A percentile compares a stretch with the other conserved stretches of the same genome.
These are phyloP conservation scores for Cylloceria caligata DNA, from an alignment of 2,888 invertebrate species.

Conservation along the genomic window DNA sequence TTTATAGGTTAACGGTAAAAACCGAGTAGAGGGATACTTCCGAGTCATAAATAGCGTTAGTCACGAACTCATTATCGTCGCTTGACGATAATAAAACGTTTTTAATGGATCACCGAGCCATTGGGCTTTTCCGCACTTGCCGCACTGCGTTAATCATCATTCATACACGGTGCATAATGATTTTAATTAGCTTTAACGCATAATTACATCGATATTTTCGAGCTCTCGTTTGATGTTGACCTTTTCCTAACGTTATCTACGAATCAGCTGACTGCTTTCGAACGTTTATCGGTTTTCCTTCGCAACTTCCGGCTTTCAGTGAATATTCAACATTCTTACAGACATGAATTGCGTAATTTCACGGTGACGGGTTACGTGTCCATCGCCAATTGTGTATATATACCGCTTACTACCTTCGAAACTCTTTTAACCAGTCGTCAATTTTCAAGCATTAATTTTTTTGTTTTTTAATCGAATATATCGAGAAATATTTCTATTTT, in stretches of 20 bases:
- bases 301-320: background rate
- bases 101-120: background rate
- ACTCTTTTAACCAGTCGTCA: too few relatives aligned
- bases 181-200: background rate
- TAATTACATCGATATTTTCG: background rate
- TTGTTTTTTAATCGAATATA: too few relatives aligned
- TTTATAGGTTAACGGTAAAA: background rate
- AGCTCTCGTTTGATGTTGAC: background rate
- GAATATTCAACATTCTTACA: background rate
- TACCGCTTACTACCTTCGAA: too few relatives aligned
- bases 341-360: background rate
- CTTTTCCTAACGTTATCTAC: background rate
- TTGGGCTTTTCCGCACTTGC: background rate
- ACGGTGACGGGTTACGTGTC: background rate
- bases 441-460: too few relatives aligned
- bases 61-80: slow-evolving; percentile 7
- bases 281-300: background rate
- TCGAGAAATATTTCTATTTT: too few relatives aligned
- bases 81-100: slow-evolving; percentile 3
- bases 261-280: background rate
- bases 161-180: background rate
- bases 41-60: background rate
- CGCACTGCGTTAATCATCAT: background rate
- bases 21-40: background rate
- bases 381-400: background rate